phyloP scores from a whole-genome alignment of 2,888 invertebrate genomes.

The Xiphydria camelus region DNA sequence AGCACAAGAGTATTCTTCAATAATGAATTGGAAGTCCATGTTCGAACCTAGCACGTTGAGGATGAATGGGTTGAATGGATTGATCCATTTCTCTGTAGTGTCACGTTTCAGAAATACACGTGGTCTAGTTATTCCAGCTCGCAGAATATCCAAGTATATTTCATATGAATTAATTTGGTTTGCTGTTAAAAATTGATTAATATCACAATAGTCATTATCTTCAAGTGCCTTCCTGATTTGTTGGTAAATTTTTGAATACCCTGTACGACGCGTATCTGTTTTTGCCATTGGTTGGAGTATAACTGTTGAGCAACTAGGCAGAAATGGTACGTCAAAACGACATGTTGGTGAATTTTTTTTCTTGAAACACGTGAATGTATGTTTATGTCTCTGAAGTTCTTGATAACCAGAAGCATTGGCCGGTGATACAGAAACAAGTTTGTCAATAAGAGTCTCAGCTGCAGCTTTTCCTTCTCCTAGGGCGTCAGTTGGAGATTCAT shows the following conservation, averaged over 20 bases:
- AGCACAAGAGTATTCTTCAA: slow-evolving; percentile 21
- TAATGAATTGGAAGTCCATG: slow-evolving; percentile 28
- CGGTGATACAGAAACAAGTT: slow-evolving; percentile 25
- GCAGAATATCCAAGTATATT: slow-evolving; percentile 30
- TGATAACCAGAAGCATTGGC: slow-evolving; percentile 22
- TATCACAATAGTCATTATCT: slow-evolving; percentile 8
- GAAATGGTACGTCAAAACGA: slow-evolving; percentile 41
- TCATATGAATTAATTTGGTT: slow-evolving; percentile 29
- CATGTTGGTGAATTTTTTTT: too few species aligned
- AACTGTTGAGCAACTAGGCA: slow-evolving; percentile 30
- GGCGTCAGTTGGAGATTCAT: background rate
- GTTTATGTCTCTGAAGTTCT: slow-evolving; percentile 11
- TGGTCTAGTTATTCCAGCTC: slow-evolving; percentile 27
- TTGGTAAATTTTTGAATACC: slow-evolving; percentile 12
- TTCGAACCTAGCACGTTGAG: slow-evolving; percentile 24
- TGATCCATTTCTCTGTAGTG: slow-evolving; percentile 26
- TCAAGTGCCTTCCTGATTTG: slow-evolving; percentile 4
- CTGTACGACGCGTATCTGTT: slow-evolving; percentile 8
- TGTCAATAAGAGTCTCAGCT: slow-evolving; percentile 31
- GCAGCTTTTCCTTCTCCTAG: slow-evolving; percentile 9
- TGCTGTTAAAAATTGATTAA: slow-evolving; percentile 3
- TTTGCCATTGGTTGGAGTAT: slow-evolving; percentile 29
- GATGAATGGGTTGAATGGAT: slow-evolving; percentile 32
- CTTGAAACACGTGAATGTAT: slow-evolving; percentile 11
- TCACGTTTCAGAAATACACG: slow-evolving; percentile 26